phyloP scores from a whole-genome alignment of 64 coral and sea anemone species.

The Montipora sp. region DNA sequence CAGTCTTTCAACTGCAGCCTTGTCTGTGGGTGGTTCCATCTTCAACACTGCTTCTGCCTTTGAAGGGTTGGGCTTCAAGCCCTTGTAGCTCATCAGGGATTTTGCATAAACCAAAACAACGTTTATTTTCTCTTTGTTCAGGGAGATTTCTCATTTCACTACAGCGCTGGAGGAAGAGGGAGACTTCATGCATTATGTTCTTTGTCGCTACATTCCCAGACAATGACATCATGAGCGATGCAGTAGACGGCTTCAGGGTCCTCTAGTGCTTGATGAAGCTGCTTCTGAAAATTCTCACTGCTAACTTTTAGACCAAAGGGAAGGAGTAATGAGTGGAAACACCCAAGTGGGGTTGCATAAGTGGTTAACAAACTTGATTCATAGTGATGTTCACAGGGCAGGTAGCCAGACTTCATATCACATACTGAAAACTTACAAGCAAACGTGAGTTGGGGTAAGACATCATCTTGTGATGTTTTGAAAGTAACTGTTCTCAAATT shows the following conservation, averaged over 20 bases:
- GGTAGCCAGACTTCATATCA: slow-evolving; percentile 36
- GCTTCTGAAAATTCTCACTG: neutral
- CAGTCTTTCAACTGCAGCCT: slow-evolving; percentile 4
- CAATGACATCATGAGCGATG: slow-evolving; percentile 37
- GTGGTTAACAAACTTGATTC: slow-evolving; percentile 51
- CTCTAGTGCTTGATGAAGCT: slow-evolving; percentile 6
- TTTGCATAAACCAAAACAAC: neutral
- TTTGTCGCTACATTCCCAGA: slow-evolving; percentile 23
- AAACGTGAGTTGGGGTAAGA: neutral
- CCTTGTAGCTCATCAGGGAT: neutral
- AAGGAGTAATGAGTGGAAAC: neutral
- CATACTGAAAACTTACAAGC: neutral
- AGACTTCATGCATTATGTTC: slow-evolving; percentile 16
- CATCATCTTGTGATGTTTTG: neutral
- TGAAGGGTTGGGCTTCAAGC: slow-evolving; percentile 23
- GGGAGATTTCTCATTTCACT: neutral
- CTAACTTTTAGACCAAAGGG: slow-evolving; percentile 33
- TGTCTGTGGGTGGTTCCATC: slow-evolving; percentile 8
- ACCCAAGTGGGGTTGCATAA: slow-evolving; percentile 14
- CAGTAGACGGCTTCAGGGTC: neutral
- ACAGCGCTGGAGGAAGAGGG: slow-evolving; percentile 18
- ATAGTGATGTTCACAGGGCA: slow-evolving; percentile 23
- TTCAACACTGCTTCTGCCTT: slow-evolving; percentile 39
- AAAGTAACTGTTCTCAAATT: no score
- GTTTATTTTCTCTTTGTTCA: slow-evolving; percentile 41